Conservation (phyloP, 2,888 invertebrate genomes). For the Agonum fuliginosum region DNA sequence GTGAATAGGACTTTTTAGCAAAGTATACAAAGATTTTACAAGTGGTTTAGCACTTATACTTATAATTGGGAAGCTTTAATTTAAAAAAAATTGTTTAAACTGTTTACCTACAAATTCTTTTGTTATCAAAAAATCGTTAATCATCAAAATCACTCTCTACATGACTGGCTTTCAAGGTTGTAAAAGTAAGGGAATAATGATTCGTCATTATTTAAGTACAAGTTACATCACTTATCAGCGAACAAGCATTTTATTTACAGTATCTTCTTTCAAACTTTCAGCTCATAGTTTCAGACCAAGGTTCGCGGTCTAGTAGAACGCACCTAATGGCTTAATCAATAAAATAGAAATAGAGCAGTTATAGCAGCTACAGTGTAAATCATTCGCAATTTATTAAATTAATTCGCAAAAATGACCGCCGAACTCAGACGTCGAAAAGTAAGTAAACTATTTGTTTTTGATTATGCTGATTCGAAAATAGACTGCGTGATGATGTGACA, state of each 20-base stretch:
- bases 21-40: too few species aligned
- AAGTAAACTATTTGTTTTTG: slow-evolving; percentile 49
- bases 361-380: slow-evolving; percentile 1
- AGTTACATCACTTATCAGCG: slow-evolving; percentile 31
- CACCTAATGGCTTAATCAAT: slow-evolving; percentile 32
- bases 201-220: neutral
- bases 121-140: too few species aligned
- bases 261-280: neutral
- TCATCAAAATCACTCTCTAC: neutral
- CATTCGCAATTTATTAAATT: slow-evolving; percentile 17
- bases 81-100: too few species aligned
- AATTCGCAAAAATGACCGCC: slow-evolving; percentile 44
- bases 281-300: neutral
- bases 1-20: too few species aligned
- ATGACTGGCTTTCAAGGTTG: neutral
- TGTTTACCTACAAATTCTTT: too few species aligned
- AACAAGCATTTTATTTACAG: neutral
- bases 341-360: slow-evolving; percentile 24
- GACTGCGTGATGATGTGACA: neutral
- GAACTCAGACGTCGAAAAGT: slow-evolving; percentile 63
- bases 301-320: neutral
- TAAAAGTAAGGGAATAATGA: neutral
- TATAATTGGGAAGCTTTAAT: too few species aligned
- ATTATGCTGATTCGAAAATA: neutral
- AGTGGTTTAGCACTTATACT: too few species aligned